These are phyloP conservation scores for Thelaira solivaga DNA, from an alignment of 2,888 invertebrate genomes.

Conservation along the genomic window DNA sequence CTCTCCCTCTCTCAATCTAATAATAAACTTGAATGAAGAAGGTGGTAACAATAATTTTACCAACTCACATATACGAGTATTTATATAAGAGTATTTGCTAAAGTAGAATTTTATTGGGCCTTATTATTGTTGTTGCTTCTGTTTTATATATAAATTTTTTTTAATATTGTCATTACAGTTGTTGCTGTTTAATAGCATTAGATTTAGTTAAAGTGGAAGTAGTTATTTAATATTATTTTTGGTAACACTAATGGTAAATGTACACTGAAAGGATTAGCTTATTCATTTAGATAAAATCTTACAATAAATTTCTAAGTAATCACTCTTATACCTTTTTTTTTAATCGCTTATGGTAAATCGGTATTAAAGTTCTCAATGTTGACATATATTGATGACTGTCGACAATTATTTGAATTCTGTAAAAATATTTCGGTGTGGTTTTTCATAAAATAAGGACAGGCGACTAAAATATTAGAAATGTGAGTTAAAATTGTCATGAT, in stretches of 20 bases:
- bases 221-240: background rate
- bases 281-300: background rate
- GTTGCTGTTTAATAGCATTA: conserved; percentile 46
- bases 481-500: no score
- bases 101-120: conserved; percentile 13
- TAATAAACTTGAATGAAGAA: conserved; percentile 22
- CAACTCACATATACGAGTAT: background rate
- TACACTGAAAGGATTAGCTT: background rate
- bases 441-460: no score
- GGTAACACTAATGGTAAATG: background rate
- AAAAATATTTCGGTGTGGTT: no score
- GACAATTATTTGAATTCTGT: no score
- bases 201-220: conserved; percentile 36
- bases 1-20: no score
- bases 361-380: no score
- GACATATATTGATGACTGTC: no score
- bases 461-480: no score
- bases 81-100: background rate
- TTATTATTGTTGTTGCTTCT: conserved; percentile 35
- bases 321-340: no score
- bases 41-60: conserved; percentile 1
- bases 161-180: conserved; percentile 25
- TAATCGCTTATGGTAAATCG: no score
- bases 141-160: no score
- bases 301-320: no score